phyloP scores from a whole-genome alignment of 1,140 invertebrate genomes.

The Hypsibius dujardini region DNA sequence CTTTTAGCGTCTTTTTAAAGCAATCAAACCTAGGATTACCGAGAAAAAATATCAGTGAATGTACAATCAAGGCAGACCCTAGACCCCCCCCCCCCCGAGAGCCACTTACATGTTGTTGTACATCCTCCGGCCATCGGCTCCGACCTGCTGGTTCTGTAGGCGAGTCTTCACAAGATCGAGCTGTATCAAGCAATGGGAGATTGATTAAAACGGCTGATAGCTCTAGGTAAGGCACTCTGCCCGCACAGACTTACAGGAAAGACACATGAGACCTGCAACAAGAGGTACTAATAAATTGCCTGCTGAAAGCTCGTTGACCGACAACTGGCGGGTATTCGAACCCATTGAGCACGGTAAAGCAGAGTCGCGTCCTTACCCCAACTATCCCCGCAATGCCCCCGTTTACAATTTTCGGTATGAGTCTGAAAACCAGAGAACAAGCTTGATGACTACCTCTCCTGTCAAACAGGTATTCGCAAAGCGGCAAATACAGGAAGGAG shows the following conservation, averaged over 20 bases:
- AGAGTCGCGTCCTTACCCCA: constrained; percentile 45
- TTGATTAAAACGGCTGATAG: too few species aligned
- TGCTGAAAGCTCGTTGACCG: background rate
- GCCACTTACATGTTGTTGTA: constrained; percentile 80
- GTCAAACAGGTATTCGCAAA: too few species aligned
- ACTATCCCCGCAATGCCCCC: constrained; percentile 97
- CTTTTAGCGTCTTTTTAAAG: constrained; percentile 70
- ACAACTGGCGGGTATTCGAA: background rate
- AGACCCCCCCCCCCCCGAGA: too few species aligned
- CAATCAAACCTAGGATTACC: constrained; percentile 61
- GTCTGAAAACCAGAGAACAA: constrained; percentile 24
- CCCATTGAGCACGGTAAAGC: too few species aligned
- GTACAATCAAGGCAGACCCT: too few species aligned
- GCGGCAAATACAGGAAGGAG: too few species aligned
- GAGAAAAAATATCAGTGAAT: too few species aligned
- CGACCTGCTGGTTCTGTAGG: constrained; percentile 62
- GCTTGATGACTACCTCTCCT: background rate
- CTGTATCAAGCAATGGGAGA: constrained; percentile 50
- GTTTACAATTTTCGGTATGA: constrained; percentile 84
- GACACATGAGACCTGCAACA: constrained; percentile 10
- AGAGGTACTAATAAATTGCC: background rate
- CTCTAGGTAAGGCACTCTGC: too few species aligned
- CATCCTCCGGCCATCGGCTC: constrained; percentile 47
- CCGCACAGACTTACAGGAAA: background rate
- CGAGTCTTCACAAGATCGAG: constrained; percentile 92